Evolutionary conservation across 1,140 invertebrate genomes (phyloP), one percentile per base, ranked within the genome.

Genomic region (Zaprionus tsacasi): DNA sequence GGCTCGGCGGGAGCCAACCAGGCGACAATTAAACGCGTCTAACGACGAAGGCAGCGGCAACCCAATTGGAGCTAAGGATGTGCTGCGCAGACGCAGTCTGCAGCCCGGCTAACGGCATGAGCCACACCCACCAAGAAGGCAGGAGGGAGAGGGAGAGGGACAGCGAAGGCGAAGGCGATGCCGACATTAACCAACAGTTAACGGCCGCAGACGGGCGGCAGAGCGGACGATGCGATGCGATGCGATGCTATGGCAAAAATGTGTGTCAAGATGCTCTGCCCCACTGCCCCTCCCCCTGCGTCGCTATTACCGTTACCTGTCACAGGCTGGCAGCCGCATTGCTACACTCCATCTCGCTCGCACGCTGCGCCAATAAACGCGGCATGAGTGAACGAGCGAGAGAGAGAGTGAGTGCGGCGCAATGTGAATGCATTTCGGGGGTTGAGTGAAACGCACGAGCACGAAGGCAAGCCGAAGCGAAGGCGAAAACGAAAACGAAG

Each of bases 31-130:
- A 88, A 88, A 76, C 71, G 67, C 40, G 45, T 48, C 66, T 65
- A 77, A 76, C 71, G 65, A 73, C 69, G 65, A 56, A 59, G 68
- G 40, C 50, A 59, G 54, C 56, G 67, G 64, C 83, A 82, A 87
- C 85, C 85, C 89, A 88, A 88, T 88, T 83, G 81, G 71, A 88
- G 57, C 69, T 40, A 40, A 90, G 85, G 75, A 81, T 38, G 79
- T 43, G 81, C 76, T 88, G 85, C 85, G 85, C 85, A 88, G 81
- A 88, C 79, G 78, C 85, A 78, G 48, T 67, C 25, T 48, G 12
- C 57, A 15, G 21, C 38, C 56, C 35, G 13, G 6, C 38, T 40
- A n/a, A 6, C n/a, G 38, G 3, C 56, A 40, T 12, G 58, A 71
- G 78, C 78, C 85, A 88, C 85, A 89, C 85, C 85, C 85, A 89